Conservation (phyloP, 1,140 invertebrate species). For the Lepidostoma basale region DNA sequence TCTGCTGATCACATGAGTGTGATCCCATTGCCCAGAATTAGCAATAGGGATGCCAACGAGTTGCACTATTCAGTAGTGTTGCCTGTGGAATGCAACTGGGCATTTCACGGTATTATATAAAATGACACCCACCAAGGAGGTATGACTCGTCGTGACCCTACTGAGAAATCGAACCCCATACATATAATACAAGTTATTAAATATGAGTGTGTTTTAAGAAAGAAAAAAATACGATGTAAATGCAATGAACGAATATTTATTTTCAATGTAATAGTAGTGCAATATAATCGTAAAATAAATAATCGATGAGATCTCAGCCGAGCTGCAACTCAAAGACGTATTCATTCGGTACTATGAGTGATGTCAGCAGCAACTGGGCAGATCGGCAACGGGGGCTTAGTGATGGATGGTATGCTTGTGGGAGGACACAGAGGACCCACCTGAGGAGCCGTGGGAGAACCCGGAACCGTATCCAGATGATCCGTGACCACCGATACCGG, state of each 20-base stretch:
- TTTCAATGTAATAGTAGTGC: slow-evolving; percentile 5
- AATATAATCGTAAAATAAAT: slow-evolving; percentile 11
- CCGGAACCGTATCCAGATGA: background rate
- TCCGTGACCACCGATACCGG: too few relatives aligned
- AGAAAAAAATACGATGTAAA: background rate
- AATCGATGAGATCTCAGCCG: slow-evolving; percentile 36
- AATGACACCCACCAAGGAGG: background rate
- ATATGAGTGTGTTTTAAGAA: background rate
- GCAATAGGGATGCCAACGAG: background rate
- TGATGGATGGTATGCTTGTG: slow-evolving; percentile 24
- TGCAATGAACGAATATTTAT: slow-evolving; percentile 20
- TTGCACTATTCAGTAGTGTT: background rate
- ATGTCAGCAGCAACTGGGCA: slow-evolving; percentile 7
- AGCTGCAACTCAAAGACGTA: slow-evolving; percentile 34
- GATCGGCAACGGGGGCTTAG: slow-evolving; percentile 3
- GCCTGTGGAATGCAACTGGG: too few relatives aligned
- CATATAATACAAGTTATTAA: background rate
- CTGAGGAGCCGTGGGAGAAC: background rate
- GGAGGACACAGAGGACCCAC: slow-evolving; percentile 9
- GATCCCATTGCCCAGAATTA: too few relatives aligned
- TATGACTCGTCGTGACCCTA: background rate
- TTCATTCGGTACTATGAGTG: slow-evolving; percentile 12
- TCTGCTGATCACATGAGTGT: background rate
- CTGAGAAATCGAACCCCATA: background rate
- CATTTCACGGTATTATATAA: background rate